A percentile compares a stretch with the other conserved stretches of the same genome.
These are phyloP conservation scores for Pollenia griseotomentosa DNA, from an alignment of 2,888 invertebrate genomes.

Conservation along the genomic window DNA sequence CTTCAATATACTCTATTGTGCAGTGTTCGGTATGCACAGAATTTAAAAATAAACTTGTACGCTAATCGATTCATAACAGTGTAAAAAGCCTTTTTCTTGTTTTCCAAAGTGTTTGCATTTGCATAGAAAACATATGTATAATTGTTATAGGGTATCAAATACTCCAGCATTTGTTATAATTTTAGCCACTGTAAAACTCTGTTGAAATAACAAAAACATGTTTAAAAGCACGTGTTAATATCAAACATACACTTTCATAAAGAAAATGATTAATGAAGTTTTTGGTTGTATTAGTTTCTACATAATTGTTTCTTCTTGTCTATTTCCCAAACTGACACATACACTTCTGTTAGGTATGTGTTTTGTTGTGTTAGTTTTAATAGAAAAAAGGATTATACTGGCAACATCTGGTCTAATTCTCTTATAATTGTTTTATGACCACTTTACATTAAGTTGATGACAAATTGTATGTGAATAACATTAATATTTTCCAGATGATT, in stretches of 20 bases:
- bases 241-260: not conserved
- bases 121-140: no score
- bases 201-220: not conserved
- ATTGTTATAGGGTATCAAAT: no score
- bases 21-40: no score
- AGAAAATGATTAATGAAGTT: conserved; percentile 52
- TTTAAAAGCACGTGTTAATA: not conserved
- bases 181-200: no score
- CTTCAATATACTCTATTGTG: no score
- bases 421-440: conserved; percentile 10
- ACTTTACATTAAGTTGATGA: not conserved
- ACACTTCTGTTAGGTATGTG: not conserved
- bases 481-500: not conserved
- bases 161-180: no score
- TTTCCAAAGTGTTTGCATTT: no score
- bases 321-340: not conserved
- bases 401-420: conserved; percentile 26
- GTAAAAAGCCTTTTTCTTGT: no score
- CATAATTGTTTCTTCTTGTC: conserved; percentile 3
- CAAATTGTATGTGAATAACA: not conserved
- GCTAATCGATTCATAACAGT: no score
- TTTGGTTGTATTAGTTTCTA: not conserved
- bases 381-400: conserved; percentile 31
- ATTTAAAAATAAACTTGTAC: no score
- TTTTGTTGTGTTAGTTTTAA: conserved; percentile 4